Percentiles rank a stretch among this genome's conserved stretches.
Evolutionary conservation across 2,888 invertebrate species (phyloP).

Genomic region (Adineta ricciae): DNA sequence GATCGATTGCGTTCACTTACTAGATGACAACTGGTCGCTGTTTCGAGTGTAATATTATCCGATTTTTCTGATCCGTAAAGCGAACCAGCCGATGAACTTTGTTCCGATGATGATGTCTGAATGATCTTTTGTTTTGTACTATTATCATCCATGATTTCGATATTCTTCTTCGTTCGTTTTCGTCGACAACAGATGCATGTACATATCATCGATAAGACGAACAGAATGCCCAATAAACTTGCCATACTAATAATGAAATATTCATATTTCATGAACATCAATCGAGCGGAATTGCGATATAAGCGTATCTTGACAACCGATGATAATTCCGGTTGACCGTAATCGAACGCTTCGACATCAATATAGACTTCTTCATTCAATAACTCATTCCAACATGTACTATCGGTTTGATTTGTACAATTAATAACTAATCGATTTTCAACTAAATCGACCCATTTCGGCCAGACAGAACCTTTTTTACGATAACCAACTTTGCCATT

Average conservation of each 20-base stretch:
- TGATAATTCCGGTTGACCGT: neutral
- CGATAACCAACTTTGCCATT: neutral
- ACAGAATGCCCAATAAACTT: neutral
- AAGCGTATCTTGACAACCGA: neutral
- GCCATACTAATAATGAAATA: neutral
- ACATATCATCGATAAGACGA: neutral
- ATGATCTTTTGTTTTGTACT: neutral
- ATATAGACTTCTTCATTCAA: neutral
- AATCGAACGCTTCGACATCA: constrained; percentile 5
- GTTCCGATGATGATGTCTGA: neutral
- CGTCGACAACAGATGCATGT: neutral
- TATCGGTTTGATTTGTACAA: constrained; percentile 12
- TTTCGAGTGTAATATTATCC: constrained; percentile 21
- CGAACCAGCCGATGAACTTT: neutral
- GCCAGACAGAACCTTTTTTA: neutral
- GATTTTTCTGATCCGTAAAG: constrained; percentile 13
- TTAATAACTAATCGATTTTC: constrained; percentile 5
- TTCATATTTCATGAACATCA: neutral
- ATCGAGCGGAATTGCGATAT: neutral
- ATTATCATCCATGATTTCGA: neutral
- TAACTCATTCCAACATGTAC: neutral
- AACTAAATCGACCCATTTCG: neutral
- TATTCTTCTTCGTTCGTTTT: neutral
- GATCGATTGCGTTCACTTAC: neutral
- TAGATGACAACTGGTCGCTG: constrained; percentile 14